Evolutionary conservation across 2,797 vertebrate species (phyloP).

Genomic region (Phoebastria nigripes): DNA sequence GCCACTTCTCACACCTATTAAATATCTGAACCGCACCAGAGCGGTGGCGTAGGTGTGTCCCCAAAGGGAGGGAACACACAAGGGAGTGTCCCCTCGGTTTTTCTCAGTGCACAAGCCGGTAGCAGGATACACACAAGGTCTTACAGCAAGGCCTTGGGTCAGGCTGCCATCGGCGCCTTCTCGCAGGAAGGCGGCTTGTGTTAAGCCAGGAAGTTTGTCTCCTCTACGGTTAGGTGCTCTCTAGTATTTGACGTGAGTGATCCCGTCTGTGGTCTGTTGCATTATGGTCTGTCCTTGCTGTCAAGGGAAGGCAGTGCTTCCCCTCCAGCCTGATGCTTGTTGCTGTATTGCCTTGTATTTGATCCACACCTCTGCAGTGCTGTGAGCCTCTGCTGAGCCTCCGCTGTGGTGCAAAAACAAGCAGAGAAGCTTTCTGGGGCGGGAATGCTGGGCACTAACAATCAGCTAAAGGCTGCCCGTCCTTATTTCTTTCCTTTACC

Average conservation of each 20-base stretch:
- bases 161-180: background rate
- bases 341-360: background rate
- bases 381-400: background rate
- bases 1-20: background rate
- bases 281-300: background rate
- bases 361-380: background rate
- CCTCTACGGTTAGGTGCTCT: background rate
- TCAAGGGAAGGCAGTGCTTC: background rate
- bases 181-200: background rate
- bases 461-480: background rate
- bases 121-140: background rate
- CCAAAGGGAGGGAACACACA: background rate
- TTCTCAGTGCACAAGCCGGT: fast-evolving
- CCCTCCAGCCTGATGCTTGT: background rate
- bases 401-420: fast-evolving
- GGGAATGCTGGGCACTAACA: background rate
- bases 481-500: background rate
- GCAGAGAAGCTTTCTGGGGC: background rate
- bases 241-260: background rate
- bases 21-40: background rate
- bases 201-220: background rate
- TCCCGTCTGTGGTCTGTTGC: background rate
- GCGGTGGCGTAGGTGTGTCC: background rate
- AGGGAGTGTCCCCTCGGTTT: background rate
- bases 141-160: background rate